A percentile compares a stretch with the other conserved stretches of the same genome.
Evolutionary conservation across 2,797 vertebrate genomes (phyloP).

Genomic region (Gastrophryne carolinensis): DNA sequence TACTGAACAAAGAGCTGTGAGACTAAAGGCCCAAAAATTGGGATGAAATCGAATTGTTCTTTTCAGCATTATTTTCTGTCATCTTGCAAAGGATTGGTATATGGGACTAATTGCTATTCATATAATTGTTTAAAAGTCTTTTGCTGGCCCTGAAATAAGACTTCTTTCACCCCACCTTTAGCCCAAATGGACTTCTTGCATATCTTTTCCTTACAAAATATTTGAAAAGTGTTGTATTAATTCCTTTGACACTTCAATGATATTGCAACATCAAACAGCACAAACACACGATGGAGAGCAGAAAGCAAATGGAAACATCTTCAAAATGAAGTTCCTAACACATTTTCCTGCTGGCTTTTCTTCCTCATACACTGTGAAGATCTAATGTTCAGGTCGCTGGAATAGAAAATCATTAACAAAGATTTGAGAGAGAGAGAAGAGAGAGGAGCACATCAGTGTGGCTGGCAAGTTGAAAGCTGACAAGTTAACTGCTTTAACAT

Average conservation of each 20-base stretch:
- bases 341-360: slow-evolving; percentile 37
- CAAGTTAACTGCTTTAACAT: slow-evolving; percentile 24
- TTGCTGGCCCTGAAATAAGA: slow-evolving; percentile 36
- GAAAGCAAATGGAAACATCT: slow-evolving; percentile 41
- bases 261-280: slow-evolving; percentile 43
- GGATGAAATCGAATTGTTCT: slow-evolving; percentile 9
- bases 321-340: slow-evolving; percentile 46
- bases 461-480: slow-evolving; percentile 21
- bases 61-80: slow-evolving; percentile 3
- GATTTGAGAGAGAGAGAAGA: slow-evolving; percentile 18
- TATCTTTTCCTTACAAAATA: slow-evolving; percentile 42
- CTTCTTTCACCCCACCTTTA: slow-evolving; percentile 31
- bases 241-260: slow-evolving; percentile 49
- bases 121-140: slow-evolving; percentile 24
- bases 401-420: slow-evolving; percentile 39
- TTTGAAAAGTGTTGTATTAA: slow-evolving; percentile 36
- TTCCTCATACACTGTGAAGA: slow-evolving; percentile 26
- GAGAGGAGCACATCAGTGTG: slow-evolving; percentile 21
- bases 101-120: slow-evolving; percentile 37
- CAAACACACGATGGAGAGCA: slow-evolving; percentile 28
- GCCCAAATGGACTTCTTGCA: slow-evolving; percentile 29
- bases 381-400: slow-evolving; percentile 39
- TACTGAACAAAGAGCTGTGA: background rate
- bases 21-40: slow-evolving; percentile 3
- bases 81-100: slow-evolving; percentile 27